Conservation (phyloP, 2,888 invertebrate genomes). For the Mellilla xanthometata region DNA sequence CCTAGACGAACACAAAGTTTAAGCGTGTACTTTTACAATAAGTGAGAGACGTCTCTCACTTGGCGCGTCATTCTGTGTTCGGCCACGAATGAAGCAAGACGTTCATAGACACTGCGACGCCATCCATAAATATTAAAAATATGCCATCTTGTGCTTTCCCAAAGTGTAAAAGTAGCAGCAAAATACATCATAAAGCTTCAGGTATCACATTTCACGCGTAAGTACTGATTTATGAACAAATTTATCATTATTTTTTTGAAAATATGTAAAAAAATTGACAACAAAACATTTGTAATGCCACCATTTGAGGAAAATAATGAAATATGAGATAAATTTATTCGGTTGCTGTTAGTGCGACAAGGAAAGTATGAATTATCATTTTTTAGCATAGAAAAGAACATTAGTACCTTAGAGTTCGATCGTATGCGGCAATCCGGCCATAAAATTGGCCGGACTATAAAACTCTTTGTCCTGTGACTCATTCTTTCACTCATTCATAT, state of each 20-base stretch:
- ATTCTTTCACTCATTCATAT: too few relatives aligned
- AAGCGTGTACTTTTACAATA: slow-evolving; percentile 2
- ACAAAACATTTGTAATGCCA: background rate
- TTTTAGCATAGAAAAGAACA: slow-evolving; percentile 1
- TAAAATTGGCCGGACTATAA: too few relatives aligned
- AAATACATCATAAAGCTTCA: slow-evolving; percentile 4
- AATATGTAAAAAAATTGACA: background rate
- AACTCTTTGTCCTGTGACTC: too few relatives aligned
- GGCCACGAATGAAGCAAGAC: slow-evolving; percentile 1
- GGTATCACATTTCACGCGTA: slow-evolving; percentile 12
- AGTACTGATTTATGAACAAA: slow-evolving; percentile 1
- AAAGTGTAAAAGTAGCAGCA: slow-evolving; percentile 1
- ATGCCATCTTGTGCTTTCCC: slow-evolving; percentile 12
- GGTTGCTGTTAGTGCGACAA: slow-evolving; percentile 1
- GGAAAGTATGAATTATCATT: slow-evolving; percentile 1
- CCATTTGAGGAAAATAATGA: background rate
- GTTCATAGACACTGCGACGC: background rate
- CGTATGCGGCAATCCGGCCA: slow-evolving; percentile 3
- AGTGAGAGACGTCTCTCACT: slow-evolving; percentile 3
- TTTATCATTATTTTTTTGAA: background rate
- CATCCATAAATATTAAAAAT: background rate
- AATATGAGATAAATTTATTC: slow-evolving; percentile 1
- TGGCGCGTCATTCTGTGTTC: slow-evolving; percentile 2
- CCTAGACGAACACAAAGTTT: background rate
- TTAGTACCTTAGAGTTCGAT: background rate